Conservation (phyloP, 2,888 invertebrate species). For the Reticulitermes lucifugus region DNA sequence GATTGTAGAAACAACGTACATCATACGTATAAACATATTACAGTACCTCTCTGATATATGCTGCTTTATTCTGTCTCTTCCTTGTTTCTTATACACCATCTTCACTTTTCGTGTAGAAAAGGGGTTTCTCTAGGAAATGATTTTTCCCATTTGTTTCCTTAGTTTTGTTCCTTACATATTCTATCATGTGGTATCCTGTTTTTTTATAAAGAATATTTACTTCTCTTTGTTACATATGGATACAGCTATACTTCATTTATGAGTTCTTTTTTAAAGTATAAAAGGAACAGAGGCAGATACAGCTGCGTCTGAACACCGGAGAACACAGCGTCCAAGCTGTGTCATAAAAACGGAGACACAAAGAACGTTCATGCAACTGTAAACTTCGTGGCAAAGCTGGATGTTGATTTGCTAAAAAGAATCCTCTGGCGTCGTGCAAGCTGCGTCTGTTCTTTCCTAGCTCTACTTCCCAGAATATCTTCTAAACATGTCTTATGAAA, state of each 20-base stretch:
- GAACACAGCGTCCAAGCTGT: not conserved
- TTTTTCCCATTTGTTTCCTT: not conserved
- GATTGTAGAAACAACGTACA: not conserved
- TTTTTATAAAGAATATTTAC: not conserved
- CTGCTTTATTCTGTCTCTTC: not conserved
- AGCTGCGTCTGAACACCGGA: not conserved
- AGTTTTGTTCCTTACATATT: slow-evolving; percentile 6
- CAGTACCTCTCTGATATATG: too few species aligned
- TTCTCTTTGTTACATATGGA: not conserved
- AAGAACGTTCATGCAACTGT: too few species aligned
- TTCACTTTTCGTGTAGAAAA: not conserved
- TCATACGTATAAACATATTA: not conserved
- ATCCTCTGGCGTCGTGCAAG: too few species aligned
- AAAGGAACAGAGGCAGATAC: not conserved
- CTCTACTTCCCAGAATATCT: too few species aligned
- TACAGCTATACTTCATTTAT: not conserved
- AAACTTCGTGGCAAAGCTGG: too few species aligned
- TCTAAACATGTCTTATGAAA: too few species aligned
- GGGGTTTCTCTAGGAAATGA: not conserved
- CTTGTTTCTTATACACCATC: not conserved
- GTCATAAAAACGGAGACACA: not conserved
- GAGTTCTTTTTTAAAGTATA: not conserved
- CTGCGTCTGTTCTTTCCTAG: too few species aligned
- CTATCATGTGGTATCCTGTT: not conserved
- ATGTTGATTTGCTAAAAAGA: too few species aligned